These are phyloP conservation scores for Enteromius mattozi DNA, from an alignment of 2,797 vertebrate genomes.

Conservation along the genomic window DNA sequence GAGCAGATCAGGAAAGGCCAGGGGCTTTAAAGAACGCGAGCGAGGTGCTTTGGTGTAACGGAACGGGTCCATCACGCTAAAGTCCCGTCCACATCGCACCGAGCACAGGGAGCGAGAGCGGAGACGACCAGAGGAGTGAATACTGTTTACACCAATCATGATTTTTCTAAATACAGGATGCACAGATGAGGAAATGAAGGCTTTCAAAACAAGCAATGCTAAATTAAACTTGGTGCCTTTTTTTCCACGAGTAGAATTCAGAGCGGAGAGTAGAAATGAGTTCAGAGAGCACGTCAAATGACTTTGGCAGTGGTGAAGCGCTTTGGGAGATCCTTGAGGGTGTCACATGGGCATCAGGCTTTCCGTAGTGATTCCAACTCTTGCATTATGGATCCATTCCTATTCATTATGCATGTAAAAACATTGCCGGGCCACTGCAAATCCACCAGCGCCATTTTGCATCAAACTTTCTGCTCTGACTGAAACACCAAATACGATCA, in stretches of 20 bases:
- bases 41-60: conserved; percentile 91
- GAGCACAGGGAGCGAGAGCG: conserved; percentile 93
- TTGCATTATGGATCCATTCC: conserved; percentile 64
- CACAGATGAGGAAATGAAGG: neutral
- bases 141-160: conserved; percentile 96
- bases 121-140: conserved; percentile 87
- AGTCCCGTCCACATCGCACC: conserved; percentile 88
- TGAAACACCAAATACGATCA: conserved; percentile 7
- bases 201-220: conserved; percentile 3
- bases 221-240: neutral
- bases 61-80: conserved; percentile 88
- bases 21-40: conserved; percentile 91
- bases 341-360: conserved; percentile 45
- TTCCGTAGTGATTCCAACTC: conserved; percentile 48
- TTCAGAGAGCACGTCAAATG: neutral
- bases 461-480: conserved; percentile 33
- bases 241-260: neutral
- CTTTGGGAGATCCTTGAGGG: conserved; percentile 38
- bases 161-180: neutral
- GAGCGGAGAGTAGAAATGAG: neutral
- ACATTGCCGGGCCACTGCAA: conserved; percentile 27
- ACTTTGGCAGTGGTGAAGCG: conserved; percentile 32
- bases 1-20: conserved; percentile 93
- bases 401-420: conserved; percentile 63
- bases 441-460: conserved; percentile 29